A percentile compares a stretch with the other conserved stretches of the same genome.
Evolutionary conservation across 1,140 invertebrate species (phyloP).

Genomic region (Gryllus bimaculatus): DNA sequence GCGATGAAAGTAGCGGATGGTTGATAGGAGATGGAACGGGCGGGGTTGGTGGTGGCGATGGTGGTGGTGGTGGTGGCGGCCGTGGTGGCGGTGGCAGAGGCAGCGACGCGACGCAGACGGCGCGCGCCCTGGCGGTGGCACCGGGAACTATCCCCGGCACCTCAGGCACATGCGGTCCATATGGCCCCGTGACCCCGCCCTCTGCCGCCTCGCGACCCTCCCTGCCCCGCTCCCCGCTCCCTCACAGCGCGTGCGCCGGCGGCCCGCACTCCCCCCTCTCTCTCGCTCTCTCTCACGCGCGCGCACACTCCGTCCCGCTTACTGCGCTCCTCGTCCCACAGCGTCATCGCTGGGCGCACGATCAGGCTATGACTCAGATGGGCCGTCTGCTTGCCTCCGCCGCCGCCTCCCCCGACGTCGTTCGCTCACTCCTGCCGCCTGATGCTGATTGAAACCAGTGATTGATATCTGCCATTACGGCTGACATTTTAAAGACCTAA

Average conservation of each 20-base stretch:
- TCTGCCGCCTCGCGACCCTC: too few relatives aligned
- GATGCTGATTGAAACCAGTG: slow-evolving; percentile 20
- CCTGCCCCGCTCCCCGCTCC: too few relatives aligned
- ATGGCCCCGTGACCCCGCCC: not conserved
- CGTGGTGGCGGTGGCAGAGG: too few relatives aligned
- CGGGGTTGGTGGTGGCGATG: too few relatives aligned
- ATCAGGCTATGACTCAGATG: not conserved
- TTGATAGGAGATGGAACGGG: too few relatives aligned
- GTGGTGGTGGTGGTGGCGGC: too few relatives aligned
- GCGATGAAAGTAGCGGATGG: too few relatives aligned
- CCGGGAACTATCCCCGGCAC: not conserved
- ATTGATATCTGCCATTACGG: slow-evolving; percentile 23
- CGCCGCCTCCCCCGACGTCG: slow-evolving; percentile 6
- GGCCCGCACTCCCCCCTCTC: not conserved
- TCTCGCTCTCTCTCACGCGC: not conserved
- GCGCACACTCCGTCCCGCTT: not conserved
- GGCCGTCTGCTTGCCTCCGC: not conserved
- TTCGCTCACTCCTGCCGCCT: not conserved
- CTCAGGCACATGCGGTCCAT: not conserved
- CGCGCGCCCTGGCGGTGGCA: not conserved
- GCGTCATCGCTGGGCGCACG: not conserved
- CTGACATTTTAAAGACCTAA: slow-evolving; percentile 23
- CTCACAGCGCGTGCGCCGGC: too few relatives aligned
- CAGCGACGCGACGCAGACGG: not conserved
- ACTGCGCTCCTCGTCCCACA: not conserved